Evolutionary conservation across 2,113 vertebrate species (phyloP), one percentile per base, ranked within the genome.

Genomic region (Gambusia holbrooki): DNA sequence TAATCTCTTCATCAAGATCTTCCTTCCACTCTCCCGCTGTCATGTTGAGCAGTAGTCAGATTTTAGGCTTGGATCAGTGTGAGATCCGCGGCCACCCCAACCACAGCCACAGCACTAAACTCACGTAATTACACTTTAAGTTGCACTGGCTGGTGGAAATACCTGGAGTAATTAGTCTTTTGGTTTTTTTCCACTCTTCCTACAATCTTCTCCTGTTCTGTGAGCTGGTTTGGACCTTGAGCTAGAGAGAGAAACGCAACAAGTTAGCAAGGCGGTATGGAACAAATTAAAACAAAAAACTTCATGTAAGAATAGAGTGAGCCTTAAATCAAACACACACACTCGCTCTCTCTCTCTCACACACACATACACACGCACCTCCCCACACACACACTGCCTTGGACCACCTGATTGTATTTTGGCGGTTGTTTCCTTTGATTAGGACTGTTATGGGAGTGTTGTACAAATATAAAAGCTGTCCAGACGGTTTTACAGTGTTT

Each of bases 121-220:
- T 86, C 87, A 81, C 91, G 85, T 90, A 89, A 93, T 94, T 91
- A 87, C 87, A 88, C 90, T 93, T 90, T 92, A 90, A 91, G 88
- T 89, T 85, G 91, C 83, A 69, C 61, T 88, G 87, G 86, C 87
- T 89, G 81, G 85, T 90, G 90, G 87, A 91, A 90, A 93, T 93
- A 90, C 90, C 90, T 87, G n/a, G 4, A 89, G 81, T 91, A 92
- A 91, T 94, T 90, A 90, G 88, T 89, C 27, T 27, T 92, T 88
- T 84, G 80, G 89, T 92, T 94, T 90, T 92, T 94, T 92, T 90
- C 89, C 89, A 90, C 89, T 90, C 86, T 90, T 92, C 84, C 74
- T 87, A 85, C 90, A 87, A 90, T 93, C 90, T 90, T 88, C 80
- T 87, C 48, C 79, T 2, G 35, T 86, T 85, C 91, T 88, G 88